Percentiles rank a stretch among this genome's conserved stretches.
Conservation (phyloP, 1,140 invertebrate species). For the Ceratina japonica region DNA sequence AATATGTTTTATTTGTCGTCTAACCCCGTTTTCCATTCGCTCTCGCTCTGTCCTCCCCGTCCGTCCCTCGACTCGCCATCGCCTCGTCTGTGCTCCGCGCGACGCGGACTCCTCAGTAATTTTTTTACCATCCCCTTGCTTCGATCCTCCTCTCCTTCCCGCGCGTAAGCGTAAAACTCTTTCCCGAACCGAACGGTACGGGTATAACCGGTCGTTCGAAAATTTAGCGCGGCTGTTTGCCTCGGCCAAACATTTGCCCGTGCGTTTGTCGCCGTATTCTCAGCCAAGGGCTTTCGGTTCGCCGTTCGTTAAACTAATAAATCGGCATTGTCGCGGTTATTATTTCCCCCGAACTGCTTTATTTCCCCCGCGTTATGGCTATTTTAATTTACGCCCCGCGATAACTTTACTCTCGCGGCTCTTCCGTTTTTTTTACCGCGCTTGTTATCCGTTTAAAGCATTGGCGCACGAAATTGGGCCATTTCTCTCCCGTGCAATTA, state of each 20-base stretch:
- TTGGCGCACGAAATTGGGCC: not conserved
- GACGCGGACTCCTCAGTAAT: slow-evolving; percentile 26
- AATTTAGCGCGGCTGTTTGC: slow-evolving; percentile 67
- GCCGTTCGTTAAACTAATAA: slow-evolving; percentile 66
- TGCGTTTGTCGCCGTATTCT: slow-evolving; percentile 51
- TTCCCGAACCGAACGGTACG: not conserved
- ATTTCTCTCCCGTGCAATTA: not conserved
- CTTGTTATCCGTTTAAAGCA: not conserved
- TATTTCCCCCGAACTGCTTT: slow-evolving; percentile 51
- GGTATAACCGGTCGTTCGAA: slow-evolving; percentile 54
- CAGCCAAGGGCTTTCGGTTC: slow-evolving; percentile 57
- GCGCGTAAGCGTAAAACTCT: not conserved
- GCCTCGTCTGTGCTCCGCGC: not conserved
- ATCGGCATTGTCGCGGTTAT: slow-evolving; percentile 56
- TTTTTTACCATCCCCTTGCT: no score
- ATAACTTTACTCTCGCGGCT: not conserved
- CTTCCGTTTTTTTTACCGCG: not conserved
- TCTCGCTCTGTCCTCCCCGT: slow-evolving; percentile 19
- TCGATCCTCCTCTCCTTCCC: not conserved
- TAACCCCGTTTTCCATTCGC: slow-evolving; percentile 34
- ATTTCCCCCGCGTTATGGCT: not conserved
- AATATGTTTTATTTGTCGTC: slow-evolving; percentile 74
- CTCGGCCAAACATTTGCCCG: slow-evolving; percentile 66
- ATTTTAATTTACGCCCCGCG: not conserved
- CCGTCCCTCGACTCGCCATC: not conserved